Evolutionary conservation across 2,113 vertebrate genomes (phyloP).

Genomic region (Coturnix japonica): DNA sequence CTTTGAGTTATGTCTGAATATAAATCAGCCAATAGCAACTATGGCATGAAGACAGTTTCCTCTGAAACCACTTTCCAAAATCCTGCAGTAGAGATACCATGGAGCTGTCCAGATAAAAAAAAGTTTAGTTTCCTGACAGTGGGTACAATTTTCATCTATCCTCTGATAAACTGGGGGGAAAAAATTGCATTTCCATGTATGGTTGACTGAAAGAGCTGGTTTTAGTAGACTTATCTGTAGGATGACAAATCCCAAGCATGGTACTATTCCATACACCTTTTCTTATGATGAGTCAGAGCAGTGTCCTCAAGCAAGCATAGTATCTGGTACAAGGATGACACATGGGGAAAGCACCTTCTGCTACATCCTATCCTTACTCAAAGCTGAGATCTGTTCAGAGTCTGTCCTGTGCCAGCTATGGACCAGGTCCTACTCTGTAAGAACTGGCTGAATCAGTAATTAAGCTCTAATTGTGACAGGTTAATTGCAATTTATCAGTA

Average conservation of each 20-base stretch:
- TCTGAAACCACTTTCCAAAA: not conserved
- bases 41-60: not conserved
- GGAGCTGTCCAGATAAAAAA: not conserved
- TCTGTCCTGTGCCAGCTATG: not conserved
- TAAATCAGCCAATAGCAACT: not conserved
- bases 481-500: not conserved
- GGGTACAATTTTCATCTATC: not conserved
- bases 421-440: not conserved
- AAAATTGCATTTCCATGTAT: not conserved
- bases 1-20: not conserved
- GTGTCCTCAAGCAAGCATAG: not conserved
- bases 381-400: not conserved
- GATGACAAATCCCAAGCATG: not conserved
- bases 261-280: not conserved
- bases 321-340: not conserved
- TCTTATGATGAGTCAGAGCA: not conserved
- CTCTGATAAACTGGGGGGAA: not conserved
- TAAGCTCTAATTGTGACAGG: not conserved
- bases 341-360: fast-evolving
- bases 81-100: not conserved
- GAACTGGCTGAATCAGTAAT: not conserved
- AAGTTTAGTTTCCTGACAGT: not conserved
- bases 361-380: not conserved
- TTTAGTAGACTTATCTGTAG: not conserved
- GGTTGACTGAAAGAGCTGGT: not conserved